phyloP scores from a whole-genome alignment of 2,797 vertebrate species.

The Bovichtus variegatus region DNA sequence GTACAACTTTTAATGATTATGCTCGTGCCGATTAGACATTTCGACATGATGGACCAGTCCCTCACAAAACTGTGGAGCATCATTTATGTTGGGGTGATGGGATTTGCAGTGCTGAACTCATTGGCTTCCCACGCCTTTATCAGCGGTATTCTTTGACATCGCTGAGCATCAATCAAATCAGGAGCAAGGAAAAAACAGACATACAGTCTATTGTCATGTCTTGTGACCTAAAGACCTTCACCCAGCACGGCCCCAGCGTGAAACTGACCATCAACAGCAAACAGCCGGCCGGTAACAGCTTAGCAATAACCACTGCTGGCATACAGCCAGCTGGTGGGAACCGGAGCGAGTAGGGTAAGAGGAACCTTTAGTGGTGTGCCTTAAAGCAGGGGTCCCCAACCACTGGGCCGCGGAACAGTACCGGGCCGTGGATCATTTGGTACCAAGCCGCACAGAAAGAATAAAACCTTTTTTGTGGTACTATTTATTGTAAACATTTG shows the following conservation, averaged over 20 bases:
- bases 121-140: background rate
- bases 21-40: too few relatives aligned
- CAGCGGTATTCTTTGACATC: slow-evolving; percentile 6
- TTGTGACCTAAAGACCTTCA: slow-evolving; percentile 48
- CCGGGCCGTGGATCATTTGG: too few relatives aligned
- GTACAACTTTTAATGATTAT: background rate
- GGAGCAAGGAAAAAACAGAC: slow-evolving; percentile 26
- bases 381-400: too few relatives aligned
- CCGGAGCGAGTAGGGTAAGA: slow-evolving; percentile 7
- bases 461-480: too few relatives aligned
- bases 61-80: background rate
- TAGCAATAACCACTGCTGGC: slow-evolving; percentile 44
- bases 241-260: slow-evolving; percentile 47
- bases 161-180: slow-evolving; percentile 13
- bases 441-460: too few relatives aligned
- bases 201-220: slow-evolving; percentile 23
- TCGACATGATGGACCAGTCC: background rate
- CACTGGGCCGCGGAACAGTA: too few relatives aligned
- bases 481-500: too few relatives aligned
- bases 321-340: slow-evolving; percentile 34
- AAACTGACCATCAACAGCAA: slow-evolving; percentile 48
- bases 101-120: background rate
- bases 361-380: slow-evolving; percentile 24
- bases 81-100: background rate
- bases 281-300: slow-evolving; percentile 43